Evolutionary conservation across 2,797 vertebrate species (phyloP).

Genomic region (Huso huso): DNA sequence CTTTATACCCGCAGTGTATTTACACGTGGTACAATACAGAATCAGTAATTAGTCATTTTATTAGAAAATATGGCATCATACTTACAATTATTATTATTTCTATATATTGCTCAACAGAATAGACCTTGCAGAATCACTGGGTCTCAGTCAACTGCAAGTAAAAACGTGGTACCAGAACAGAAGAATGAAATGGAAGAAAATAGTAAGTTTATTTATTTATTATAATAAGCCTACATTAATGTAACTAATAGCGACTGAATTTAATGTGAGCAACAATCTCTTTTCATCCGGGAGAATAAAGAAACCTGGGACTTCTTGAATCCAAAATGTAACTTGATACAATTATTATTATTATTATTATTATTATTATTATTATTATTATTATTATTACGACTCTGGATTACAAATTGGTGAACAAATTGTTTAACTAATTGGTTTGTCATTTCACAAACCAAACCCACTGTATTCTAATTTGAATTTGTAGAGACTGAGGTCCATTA

Average conservation of each 20-base stretch:
- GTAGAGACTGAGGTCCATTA: too few species aligned
- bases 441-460: too few species aligned
- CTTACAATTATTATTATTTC: too few species aligned
- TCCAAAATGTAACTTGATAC: not conserved
- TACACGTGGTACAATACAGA: too few species aligned
- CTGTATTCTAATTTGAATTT: too few species aligned
- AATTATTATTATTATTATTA: too few species aligned
- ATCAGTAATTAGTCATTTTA: too few species aligned
- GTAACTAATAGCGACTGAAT: not conserved
- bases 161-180: slow-evolving; percentile 99
- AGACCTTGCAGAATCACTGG: slow-evolving; percentile 94
- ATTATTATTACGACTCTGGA: not conserved
- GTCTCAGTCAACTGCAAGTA: slow-evolving; percentile 94
- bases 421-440: too few species aligned
- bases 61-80: too few species aligned
- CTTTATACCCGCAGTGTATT: too few species aligned
- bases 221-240: not conserved
- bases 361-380: not conserved
- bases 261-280: not conserved
- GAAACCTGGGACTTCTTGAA: not conserved
- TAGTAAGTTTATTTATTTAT: slow-evolving; percentile 67
- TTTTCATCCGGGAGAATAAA: not conserved
- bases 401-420: too few species aligned
- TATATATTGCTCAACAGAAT: slow-evolving; percentile 63
- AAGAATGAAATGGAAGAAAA: slow-evolving; percentile 99